Conservation (phyloP, 2,888 invertebrate species). For the Platycheirus albimanus region DNA sequence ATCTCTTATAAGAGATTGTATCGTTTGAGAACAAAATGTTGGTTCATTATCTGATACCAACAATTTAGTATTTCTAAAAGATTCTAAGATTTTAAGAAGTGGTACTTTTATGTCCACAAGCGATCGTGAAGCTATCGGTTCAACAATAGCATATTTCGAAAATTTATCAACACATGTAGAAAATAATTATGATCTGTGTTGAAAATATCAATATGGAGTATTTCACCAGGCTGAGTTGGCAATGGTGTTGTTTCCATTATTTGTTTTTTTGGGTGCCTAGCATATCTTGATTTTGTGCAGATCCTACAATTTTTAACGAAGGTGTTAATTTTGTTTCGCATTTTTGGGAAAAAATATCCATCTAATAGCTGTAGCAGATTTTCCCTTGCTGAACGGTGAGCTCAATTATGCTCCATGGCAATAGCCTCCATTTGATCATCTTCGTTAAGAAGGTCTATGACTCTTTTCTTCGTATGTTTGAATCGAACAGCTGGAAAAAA, state of each 20-base stretch:
- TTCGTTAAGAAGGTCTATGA: slow-evolving; percentile 1
- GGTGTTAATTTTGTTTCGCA: too few species aligned
- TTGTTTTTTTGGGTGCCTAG: too few species aligned
- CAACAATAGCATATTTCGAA: too few species aligned
- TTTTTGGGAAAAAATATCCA: too few species aligned
- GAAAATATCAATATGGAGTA: slow-evolving; percentile 20
- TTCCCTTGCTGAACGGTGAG: slow-evolving; percentile 50
- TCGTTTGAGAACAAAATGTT: too few species aligned
- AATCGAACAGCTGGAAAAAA: slow-evolving; percentile 17
- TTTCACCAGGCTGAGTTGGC: too few species aligned
- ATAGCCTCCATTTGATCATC: neutral
- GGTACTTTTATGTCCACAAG: slow-evolving; percentile 37
- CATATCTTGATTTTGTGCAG: slow-evolving; percentile 32
- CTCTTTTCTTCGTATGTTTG: slow-evolving; percentile 1
- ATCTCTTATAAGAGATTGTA: too few species aligned
- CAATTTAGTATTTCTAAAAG: slow-evolving; percentile 18
- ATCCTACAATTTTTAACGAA: slow-evolving; percentile 36
- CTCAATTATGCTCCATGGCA: slow-evolving; percentile 40
- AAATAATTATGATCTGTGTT: slow-evolving; percentile 1
- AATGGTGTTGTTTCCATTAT: too few species aligned
- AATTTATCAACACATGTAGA: too few species aligned
- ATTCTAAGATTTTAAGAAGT: neutral
- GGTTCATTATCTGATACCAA: too few species aligned
- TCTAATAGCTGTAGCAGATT: too few species aligned
- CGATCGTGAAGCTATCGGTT: slow-evolving; percentile 6